Base-by-base conservation (phyloP, 2,888 invertebrate species). In the Luperina testacea region DNA sequence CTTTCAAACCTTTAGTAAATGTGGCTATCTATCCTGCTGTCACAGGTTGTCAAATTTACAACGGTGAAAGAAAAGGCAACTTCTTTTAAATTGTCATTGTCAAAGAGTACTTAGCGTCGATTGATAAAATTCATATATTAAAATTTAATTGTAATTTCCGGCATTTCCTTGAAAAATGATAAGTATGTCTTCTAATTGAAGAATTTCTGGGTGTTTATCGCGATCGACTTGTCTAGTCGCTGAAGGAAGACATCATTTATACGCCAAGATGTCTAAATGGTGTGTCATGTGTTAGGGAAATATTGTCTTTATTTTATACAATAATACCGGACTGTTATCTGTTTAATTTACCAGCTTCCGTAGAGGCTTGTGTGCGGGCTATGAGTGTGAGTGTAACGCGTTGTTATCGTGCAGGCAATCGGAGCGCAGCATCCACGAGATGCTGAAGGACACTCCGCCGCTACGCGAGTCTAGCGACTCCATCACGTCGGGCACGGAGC, bases 371-470 rank as follows among this genome's bases (percentile, higher is more conserved):
- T 57, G 24, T 67, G 59, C 75, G 72, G 53, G 45, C 63, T 84
- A 51, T 71, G 45, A 53, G 63, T 71, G 78, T 77, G 70, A 61
- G 72, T 71, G 68, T 83, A 83, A 79, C 51, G 17, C 0, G 7
- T 67, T 77, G 42, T 73, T 85, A 71, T 87, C 77, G 27, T 73
- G 61, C 92, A 97, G 96, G 97, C 96, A 95, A 91, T 97, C 96
- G 51, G 98, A 98, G 93, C 97, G 98, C 88, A 98, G 98, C 93
- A 98, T 98, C 92, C 98, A 98, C 93, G 98, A 98, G 96, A 98
- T 98, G 98, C 94, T 98, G 81, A 98, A 98, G 94, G 98, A 98
- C 91, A 98, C 98, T 68, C 98, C 98, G 72, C 97, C 98, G 61
- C 97, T 98, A 91, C 98, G 98, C 87, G 98, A 98, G 91, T 98